phyloP scores from a whole-genome alignment of 2,113 vertebrate genomes.

The Eptesicus fuscus region DNA sequence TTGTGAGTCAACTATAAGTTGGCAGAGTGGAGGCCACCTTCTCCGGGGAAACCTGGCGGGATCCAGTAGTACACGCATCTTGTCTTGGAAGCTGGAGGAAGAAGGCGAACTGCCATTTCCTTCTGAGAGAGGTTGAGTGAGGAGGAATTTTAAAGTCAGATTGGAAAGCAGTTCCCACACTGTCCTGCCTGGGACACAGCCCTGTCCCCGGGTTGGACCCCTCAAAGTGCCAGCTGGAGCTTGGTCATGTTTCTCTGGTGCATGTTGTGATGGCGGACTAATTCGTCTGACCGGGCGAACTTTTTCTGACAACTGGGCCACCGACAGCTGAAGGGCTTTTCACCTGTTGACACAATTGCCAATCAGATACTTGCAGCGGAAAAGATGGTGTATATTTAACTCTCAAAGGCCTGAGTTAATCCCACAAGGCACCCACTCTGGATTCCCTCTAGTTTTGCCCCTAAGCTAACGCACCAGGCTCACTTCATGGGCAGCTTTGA shows the following conservation, averaged over 20 bases:
- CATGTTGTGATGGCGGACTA: conserved; percentile 99
- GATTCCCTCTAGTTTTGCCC: neutral
- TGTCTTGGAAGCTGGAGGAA: conserved; percentile 62
- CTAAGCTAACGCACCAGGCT: neutral
- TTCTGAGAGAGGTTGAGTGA: conserved; percentile 70
- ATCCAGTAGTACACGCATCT: conserved; percentile 71
- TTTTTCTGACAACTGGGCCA: conserved; percentile 99
- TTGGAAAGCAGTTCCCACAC: conserved; percentile 68
- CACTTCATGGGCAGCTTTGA: neutral
- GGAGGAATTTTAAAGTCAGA: conserved; percentile 59
- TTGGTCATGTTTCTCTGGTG: conserved; percentile 99
- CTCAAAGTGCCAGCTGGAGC: conserved; percentile 92
- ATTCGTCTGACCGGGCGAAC: conserved; percentile 98
- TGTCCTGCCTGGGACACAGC: conserved; percentile 67
- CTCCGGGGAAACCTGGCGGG: conserved; percentile 55
- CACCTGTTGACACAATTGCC: conserved; percentile 89
- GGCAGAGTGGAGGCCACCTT: neutral
- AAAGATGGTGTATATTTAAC: neutral
- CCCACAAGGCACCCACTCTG: neutral
- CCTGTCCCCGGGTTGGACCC: conserved; percentile 22
- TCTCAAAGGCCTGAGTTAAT: neutral
- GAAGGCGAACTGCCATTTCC: conserved; percentile 48
- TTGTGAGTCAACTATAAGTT: neutral
- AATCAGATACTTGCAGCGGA: conserved; percentile 23
- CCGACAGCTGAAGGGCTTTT: conserved; percentile 98